These are phyloP conservation scores for Odontothrips loti DNA, from an alignment of 2,888 invertebrate genomes.

Conservation along the genomic window DNA sequence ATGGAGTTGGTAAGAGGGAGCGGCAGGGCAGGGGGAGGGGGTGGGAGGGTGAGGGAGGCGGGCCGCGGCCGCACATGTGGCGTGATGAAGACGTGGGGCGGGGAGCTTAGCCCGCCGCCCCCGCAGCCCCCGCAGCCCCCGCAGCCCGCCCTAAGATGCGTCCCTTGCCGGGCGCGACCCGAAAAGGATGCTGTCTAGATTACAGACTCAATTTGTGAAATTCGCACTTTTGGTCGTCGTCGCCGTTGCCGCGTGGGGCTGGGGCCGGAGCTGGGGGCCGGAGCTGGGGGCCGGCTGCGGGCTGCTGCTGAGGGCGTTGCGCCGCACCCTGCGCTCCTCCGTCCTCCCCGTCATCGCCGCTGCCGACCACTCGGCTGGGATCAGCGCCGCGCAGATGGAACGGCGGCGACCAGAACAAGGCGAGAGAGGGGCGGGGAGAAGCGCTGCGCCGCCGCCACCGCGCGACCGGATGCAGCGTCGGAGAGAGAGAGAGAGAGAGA, in stretches of 20 bases:
- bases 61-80: background rate
- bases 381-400: background rate
- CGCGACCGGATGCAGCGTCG: too few species aligned
- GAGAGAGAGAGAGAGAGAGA: too few species aligned
- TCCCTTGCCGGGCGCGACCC: background rate
- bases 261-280: background rate
- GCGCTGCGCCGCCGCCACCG: too few species aligned
- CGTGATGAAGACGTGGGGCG: slow-evolving; percentile 21
- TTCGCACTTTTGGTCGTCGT: slow-evolving; percentile 18
- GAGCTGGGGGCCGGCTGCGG: background rate
- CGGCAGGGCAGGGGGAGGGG: background rate
- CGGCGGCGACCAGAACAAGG: too few species aligned
- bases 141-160: too few species aligned
- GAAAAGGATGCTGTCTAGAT: slow-evolving; percentile 24
- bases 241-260: too few species aligned
- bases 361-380: background rate
- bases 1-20: background rate
- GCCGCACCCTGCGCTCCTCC: too few species aligned
- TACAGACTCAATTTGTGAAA: slow-evolving; percentile 24
- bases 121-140: too few species aligned
- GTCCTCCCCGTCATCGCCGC: background rate
- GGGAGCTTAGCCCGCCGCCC: background rate
- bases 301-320: too few species aligned
- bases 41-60: background rate
- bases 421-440: too few species aligned